phyloP scores from a whole-genome alignment of 2,113 vertebrate species.

The Heterotilapia buettikoferi region DNA sequence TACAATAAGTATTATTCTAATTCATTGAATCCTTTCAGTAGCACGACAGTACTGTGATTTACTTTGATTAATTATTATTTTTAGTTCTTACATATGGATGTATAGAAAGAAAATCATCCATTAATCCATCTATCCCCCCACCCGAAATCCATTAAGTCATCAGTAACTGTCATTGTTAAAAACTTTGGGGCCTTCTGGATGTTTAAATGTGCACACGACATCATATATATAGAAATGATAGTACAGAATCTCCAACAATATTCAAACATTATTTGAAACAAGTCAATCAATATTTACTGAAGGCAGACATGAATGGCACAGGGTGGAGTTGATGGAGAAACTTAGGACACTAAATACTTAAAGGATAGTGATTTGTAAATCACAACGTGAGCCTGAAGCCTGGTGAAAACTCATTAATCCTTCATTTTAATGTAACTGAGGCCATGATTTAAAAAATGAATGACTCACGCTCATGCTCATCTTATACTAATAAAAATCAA shows the following conservation, averaged over 20 bases:
- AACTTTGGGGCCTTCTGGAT: background rate
- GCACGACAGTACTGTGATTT: background rate
- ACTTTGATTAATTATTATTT: fast-evolving
- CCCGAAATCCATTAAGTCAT: background rate
- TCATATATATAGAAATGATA: background rate
- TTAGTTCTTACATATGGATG: background rate
- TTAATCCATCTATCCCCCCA: background rate
- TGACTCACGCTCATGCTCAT: background rate
- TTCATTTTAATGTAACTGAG: background rate
- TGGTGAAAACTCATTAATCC: background rate
- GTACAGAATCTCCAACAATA: background rate
- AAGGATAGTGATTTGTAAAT: background rate
- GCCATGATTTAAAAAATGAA: background rate
- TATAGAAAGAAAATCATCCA: background rate
- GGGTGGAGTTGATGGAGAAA: background rate
- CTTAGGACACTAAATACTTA: background rate
- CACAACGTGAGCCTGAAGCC: background rate
- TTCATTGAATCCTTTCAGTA: background rate
- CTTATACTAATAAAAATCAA: background rate
- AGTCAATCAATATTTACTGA: background rate
- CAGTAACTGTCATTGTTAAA: background rate
- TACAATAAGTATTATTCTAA: background rate
- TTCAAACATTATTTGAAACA: background rate
- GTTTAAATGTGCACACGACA: background rate
- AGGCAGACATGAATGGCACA: background rate